Evolutionary conservation across 1,140 invertebrate genomes (phyloP).

Genomic region (Philotrypesis tridentata): DNA sequence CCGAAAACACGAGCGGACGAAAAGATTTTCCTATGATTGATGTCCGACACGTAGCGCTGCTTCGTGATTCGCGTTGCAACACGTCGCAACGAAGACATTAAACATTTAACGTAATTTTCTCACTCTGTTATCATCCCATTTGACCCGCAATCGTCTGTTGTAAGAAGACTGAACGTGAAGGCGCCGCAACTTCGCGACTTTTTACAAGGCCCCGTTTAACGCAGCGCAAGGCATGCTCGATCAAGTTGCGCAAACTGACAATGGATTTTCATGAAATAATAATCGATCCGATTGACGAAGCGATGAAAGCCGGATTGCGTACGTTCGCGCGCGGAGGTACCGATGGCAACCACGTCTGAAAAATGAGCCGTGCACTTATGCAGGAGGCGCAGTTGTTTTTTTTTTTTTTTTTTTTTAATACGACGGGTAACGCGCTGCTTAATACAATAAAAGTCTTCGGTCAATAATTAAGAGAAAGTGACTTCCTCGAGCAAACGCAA

Average conservation of each 20-base stretch:
- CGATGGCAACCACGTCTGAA: too few species aligned
- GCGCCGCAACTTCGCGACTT: background rate
- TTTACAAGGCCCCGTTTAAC: background rate
- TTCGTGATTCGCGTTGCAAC: background rate
- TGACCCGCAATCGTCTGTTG: background rate
- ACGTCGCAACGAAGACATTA: conserved; percentile 14
- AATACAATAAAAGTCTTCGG: background rate
- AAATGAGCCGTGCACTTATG: background rate
- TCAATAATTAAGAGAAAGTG: conserved; percentile 20
- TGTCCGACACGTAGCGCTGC: background rate
- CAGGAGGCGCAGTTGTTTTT: too few species aligned
- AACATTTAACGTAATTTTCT: background rate
- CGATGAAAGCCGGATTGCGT: background rate
- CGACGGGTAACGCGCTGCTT: background rate
- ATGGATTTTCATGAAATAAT: background rate
- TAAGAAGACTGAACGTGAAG: background rate
- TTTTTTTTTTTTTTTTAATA: background rate
- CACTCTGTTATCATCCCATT: conserved; percentile 12
- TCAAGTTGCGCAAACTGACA: background rate
- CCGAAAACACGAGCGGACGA: background rate
- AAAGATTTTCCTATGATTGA: background rate
- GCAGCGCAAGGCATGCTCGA: background rate
- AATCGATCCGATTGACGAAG: background rate
- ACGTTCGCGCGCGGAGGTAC: too few species aligned
- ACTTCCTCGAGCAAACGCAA: background rate